Base-by-base conservation (phyloP, 1,140 invertebrate genomes). In the Holotrichia oblita region DNA sequence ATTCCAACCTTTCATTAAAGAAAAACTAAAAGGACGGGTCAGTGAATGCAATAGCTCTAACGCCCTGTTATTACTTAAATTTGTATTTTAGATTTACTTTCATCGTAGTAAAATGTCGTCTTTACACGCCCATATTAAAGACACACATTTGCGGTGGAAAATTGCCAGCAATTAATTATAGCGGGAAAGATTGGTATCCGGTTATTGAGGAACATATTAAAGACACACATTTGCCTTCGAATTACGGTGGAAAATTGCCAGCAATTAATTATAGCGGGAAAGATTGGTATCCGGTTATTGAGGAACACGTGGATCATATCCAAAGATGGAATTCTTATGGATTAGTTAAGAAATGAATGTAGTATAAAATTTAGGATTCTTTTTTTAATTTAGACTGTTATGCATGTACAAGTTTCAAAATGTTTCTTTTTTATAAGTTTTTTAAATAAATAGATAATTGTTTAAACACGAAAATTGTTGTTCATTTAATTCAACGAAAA, bases 1-100 rank as follows among this genome's bases (percentile, higher is more conserved):
- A 84, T 94, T 97, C 87, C 95, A 95, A 86, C 96, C 96, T 0
- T 95, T 97, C 83, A 91, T 97, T 40, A 91, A 91, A 77, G 93
- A 96, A 80, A 97, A 97, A 86, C 89, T 97, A 42, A 93, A 92
- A 86, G 92, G 90, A 41, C 93, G 94, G 87, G 94, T 96, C 87
- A 89, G 91, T 69, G 22, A 17, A 7, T 17, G 2, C 14, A n/a
- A 55, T 55, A 2, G 7, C 48, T 14, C 2, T n/a, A n/a, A n/a
- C n/a, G n/a, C n/a, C n/a, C 9, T 41, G 4, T n/a, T n/a, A n/a
- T n/a, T n/a, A n/a, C n/a, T 22, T 41, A 0, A 12, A 74, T 42
- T 74, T 7, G 3, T 6, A 14, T 88, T 88, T 12, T 87, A 94
- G 89, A 91, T 95, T 85, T 91, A 89, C 85, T 94, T 95, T 90